Evolutionary conservation across 2,888 invertebrate species (phyloP), one percentile per base, ranked within the genome.

Genomic region (Oxyteleia sp.): DNA sequence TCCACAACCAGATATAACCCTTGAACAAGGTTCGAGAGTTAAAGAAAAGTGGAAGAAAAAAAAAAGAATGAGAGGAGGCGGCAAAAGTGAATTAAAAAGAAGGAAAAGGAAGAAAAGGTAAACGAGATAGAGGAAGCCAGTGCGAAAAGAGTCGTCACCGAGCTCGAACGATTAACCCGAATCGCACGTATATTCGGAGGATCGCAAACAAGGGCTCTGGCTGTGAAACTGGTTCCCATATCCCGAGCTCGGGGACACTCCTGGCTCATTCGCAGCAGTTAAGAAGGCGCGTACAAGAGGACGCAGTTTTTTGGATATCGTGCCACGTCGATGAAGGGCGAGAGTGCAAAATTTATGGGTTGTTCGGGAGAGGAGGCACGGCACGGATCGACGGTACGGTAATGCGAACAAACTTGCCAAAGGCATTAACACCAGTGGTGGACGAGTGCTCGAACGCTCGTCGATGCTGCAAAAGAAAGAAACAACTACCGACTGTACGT

Each of bases 161-260:
- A 66, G 74, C 74, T 69, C 79, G 76, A 86, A 85, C 89, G 91
- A 91, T 91, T 91, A 90, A 91, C 90, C 88, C 90, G 89, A 88
- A 90, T 89, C 89, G 87, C 88, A 88, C 86, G 89, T 88, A 86
- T 85, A 87, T 91, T 90, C 89, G 87, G 85, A 87, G 88, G 88
- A 86, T 89, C 88, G 89, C 88, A 88, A 90, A 90, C 90, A 89
- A 90, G 89, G 90, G 88, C 85, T 89, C 87, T 69, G 75, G 85
- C 82, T 82, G 47, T 84, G 86, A 79, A 90, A 90, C 89, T 89
- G 89, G 90, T 90, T 90, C 86, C 80, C 82, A 72, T 80, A 76
- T 76, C 71, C 75, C 51, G 41, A 49, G 55, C 80, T 64, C 32
- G 84, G 78, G 85, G 87, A 89, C 88, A 88, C 85, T 88, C 68